Evolutionary conservation across 2,113 vertebrate genomes (phyloP).

Genomic region (Lepus americanus): DNA sequence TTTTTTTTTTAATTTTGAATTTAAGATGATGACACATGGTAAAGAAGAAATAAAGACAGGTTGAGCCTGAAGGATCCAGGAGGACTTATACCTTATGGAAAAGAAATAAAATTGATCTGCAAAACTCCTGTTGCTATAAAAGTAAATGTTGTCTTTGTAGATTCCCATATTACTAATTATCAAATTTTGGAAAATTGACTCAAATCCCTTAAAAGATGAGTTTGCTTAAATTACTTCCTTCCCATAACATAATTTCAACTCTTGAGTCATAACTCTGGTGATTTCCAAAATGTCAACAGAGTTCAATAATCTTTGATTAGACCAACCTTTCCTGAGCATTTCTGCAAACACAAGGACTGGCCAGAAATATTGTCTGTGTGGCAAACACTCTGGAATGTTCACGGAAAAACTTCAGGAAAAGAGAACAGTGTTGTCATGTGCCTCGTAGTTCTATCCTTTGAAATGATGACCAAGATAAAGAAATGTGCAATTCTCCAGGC

Average conservation of each 20-base stretch:
- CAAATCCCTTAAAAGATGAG: background rate
- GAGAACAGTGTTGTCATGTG: background rate
- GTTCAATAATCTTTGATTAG: conserved; percentile 64
- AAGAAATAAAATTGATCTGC: conserved; percentile 3
- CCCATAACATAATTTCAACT: conserved; percentile 53
- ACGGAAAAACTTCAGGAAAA: background rate
- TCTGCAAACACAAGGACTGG: conserved; percentile 41
- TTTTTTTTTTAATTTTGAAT: background rate
- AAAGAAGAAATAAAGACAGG: conserved; percentile 18
- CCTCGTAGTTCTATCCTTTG: background rate
- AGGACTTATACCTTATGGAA: background rate
- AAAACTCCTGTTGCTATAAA: conserved; percentile 10
- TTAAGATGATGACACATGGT: background rate
- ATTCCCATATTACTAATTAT: background rate
- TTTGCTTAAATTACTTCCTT: conserved; percentile 5
- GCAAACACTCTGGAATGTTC: conserved; percentile 7
- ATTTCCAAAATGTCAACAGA: conserved; percentile 47
- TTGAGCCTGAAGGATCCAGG: background rate
- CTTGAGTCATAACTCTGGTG: background rate
- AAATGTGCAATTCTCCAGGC: background rate
- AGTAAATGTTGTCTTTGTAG: background rate
- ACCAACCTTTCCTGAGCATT: conserved; percentile 28
- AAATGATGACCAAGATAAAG: background rate
- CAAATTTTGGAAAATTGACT: conserved; percentile 53
- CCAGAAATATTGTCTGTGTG: conserved; percentile 43